phyloP scores from a whole-genome alignment of 2,113 vertebrate species.

The Dicrurus megarhynchus region DNA sequence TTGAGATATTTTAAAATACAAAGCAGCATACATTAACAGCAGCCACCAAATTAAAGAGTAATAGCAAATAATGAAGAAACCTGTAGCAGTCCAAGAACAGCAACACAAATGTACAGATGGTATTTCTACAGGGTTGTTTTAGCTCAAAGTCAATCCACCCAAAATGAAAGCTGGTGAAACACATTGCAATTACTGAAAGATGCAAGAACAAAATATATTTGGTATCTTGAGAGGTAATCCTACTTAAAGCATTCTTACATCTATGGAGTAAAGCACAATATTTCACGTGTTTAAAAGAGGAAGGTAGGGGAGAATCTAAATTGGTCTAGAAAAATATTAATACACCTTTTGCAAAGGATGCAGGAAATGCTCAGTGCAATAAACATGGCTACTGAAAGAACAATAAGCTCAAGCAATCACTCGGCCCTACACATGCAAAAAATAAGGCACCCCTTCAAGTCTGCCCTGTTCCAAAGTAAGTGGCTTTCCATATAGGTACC shows the following conservation, averaged over 20 bases:
- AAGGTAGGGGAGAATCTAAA: not conserved
- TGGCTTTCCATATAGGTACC: not conserved
- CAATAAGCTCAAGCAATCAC: not conserved
- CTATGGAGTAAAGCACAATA: not conserved
- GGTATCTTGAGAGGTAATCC: not conserved
- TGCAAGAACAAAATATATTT: not conserved
- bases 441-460: not conserved
- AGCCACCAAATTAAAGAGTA: not conserved
- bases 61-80: not conserved
- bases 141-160: not conserved
- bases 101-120: not conserved
- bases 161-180: not conserved
- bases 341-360: not conserved
- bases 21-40: not conserved
- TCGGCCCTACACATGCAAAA: not conserved
- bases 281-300: not conserved
- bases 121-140: not conserved
- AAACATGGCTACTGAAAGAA: not conserved
- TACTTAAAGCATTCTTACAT: not conserved
- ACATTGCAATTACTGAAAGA: not conserved
- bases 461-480: not conserved
- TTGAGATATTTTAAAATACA: not conserved
- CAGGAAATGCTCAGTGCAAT: not conserved
- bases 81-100: not conserved
- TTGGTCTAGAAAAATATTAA: not conserved